These are phyloP conservation scores for Patagioenas fasciata DNA, from an alignment of 2,113 vertebrate species.

Conservation along the genomic window DNA sequence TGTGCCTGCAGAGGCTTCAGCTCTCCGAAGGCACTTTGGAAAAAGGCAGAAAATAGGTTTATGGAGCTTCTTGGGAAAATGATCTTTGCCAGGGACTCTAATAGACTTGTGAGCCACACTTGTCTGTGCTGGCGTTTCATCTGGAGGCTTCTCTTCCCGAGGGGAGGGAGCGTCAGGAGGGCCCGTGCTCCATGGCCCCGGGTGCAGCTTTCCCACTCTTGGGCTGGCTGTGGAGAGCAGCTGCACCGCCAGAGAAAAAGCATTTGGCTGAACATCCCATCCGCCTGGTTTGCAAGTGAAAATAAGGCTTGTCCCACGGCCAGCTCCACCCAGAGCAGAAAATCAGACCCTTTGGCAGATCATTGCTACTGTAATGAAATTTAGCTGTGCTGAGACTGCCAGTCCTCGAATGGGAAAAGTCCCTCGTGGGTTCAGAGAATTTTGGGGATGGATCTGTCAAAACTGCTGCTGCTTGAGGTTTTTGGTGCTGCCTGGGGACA, in stretches of 20 bases:
- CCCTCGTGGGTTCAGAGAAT: background rate
- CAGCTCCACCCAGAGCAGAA: slow-evolving; percentile 59
- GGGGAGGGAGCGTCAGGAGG: background rate
- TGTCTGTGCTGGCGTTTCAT: background rate
- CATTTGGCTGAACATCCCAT: slow-evolving; percentile 69
- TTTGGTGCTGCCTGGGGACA: background rate
- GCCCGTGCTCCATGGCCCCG: background rate
- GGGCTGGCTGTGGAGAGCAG: background rate
- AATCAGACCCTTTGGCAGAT: slow-evolving; percentile 46
- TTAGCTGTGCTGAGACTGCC: background rate
- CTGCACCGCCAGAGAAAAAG: background rate
- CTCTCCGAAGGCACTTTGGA: background rate
- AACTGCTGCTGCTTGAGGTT: background rate
- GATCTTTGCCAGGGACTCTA: background rate
- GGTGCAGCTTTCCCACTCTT: background rate
- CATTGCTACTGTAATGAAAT: background rate
- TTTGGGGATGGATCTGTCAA: background rate
- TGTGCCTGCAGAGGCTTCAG: background rate
- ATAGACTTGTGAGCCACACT: background rate
- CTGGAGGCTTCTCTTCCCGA: background rate
- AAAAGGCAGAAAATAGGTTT: background rate
- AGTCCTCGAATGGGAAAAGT: background rate
- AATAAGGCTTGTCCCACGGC: slow-evolving; percentile 63
- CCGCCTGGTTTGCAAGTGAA: slow-evolving; percentile 65
- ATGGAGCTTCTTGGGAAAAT: background rate